These are phyloP conservation scores for Cyanoliseus patagonus DNA, from an alignment of 2,113 vertebrate species.

Conservation along the genomic window DNA sequence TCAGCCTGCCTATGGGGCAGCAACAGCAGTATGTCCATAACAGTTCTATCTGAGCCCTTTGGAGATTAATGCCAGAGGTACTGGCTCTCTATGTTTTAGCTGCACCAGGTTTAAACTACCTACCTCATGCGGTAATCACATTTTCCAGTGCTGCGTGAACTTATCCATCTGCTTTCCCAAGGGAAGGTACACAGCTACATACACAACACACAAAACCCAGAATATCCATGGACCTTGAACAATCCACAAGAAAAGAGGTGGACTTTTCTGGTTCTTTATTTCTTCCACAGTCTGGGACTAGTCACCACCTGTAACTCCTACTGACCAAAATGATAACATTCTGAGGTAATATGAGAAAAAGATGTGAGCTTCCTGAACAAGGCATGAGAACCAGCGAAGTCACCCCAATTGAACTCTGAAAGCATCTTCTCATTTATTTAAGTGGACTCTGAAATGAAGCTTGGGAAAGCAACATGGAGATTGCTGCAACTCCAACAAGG, in stretches of 20 bases:
- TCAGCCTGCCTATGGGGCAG: not conserved
- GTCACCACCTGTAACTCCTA: not conserved
- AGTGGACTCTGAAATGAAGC: not conserved
- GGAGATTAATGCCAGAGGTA: not conserved
- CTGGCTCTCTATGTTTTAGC: not conserved
- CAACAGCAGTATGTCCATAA: fast-evolving
- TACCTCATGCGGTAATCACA: not conserved
- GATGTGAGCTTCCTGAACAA: not conserved
- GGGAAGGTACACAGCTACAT: not conserved
- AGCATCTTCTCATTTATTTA: not conserved
- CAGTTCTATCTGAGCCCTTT: not conserved
- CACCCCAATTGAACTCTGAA: not conserved
- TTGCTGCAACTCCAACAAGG: not conserved
- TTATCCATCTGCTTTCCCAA: not conserved
- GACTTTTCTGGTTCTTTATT: not conserved
- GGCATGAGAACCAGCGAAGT: not conserved
- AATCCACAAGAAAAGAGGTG: not conserved
- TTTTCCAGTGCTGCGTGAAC: not conserved
- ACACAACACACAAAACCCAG: not conserved
- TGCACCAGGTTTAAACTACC: not conserved
- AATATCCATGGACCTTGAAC: not conserved
- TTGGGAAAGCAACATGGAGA: not conserved
- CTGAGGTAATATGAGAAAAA: not conserved
- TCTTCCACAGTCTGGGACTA: not conserved
- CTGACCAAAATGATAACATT: not conserved